These are phyloP conservation scores for Oxyscelio sp. DNA, from an alignment of 2,888 invertebrate species.

Conservation along the genomic window DNA sequence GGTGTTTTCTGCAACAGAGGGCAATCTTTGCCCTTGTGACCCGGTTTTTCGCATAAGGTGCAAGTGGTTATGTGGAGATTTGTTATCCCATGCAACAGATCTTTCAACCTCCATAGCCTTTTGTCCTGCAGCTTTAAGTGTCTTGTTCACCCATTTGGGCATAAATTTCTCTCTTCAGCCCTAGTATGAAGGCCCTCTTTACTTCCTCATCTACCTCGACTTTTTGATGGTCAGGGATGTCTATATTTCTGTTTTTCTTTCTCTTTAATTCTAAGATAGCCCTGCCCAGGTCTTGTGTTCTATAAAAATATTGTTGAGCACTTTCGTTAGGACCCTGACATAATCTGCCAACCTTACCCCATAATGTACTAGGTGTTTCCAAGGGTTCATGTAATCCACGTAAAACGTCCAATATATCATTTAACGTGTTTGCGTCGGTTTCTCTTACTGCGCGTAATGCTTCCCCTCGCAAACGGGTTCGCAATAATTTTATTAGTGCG, in stretches of 20 bases:
- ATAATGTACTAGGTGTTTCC: not conserved
- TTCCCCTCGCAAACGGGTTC: not conserved
- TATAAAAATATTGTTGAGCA: not conserved
- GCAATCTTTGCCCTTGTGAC: not conserved
- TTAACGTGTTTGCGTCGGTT: not conserved
- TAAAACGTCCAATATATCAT: not conserved
- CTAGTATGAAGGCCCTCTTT: not conserved
- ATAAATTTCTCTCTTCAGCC: not conserved
- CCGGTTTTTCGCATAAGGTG: not conserved
- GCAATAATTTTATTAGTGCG: not conserved
- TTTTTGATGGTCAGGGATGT: not conserved
- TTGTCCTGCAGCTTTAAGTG: not conserved
- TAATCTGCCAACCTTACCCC: slow-evolving; percentile 1
- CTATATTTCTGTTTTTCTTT: not conserved
- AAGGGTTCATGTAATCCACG: not conserved
- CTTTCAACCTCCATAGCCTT: slow-evolving; percentile 2
- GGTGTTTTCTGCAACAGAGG: no score
- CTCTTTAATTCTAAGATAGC: not conserved
- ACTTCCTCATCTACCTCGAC: not conserved
- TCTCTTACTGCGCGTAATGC: slow-evolving; percentile 1
- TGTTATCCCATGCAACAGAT: not conserved
- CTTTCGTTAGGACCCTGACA: not conserved
- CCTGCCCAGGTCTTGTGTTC: not conserved
- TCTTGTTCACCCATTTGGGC: not conserved
- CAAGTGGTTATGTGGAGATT: not conserved